These are phyloP conservation scores for Apogon talboti DNA, from an alignment of 2,797 vertebrate genomes.

Conservation along the genomic window DNA sequence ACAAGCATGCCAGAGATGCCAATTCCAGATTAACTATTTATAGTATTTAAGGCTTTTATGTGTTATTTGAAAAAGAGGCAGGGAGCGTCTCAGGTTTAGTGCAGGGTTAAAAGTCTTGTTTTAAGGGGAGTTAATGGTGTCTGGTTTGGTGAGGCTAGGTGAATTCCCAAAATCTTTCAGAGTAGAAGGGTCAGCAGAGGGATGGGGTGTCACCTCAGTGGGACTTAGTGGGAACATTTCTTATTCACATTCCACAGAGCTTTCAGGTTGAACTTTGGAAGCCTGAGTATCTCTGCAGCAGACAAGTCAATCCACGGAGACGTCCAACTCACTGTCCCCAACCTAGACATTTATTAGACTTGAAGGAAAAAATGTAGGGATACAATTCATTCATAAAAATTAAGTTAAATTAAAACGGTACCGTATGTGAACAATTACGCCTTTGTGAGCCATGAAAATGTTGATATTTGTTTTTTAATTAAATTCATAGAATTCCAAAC, in stretches of 20 bases:
- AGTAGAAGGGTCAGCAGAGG: slow-evolving; percentile 35
- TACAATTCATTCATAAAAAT: too few species aligned
- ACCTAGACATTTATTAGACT: too few species aligned
- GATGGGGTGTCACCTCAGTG: slow-evolving; percentile 40
- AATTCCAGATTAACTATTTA: slow-evolving; percentile 52
- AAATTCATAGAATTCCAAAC: too few species aligned
- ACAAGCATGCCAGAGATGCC: slow-evolving; percentile 65
- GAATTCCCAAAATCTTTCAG: slow-evolving; percentile 21
- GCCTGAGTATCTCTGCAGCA: slow-evolving; percentile 14
- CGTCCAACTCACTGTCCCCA: too few species aligned
- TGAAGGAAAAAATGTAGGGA: too few species aligned
- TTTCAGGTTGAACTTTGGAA: slow-evolving; percentile 8
- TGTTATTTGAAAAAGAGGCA: slow-evolving; percentile 37
- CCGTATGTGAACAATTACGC: too few species aligned
- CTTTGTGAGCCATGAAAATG: too few species aligned
- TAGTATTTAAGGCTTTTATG: slow-evolving; percentile 32
- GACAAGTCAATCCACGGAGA: background rate
- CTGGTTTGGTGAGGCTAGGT: slow-evolving; percentile 36
- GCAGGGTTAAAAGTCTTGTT: slow-evolving; percentile 21
- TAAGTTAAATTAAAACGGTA: too few species aligned
- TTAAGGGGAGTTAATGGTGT: slow-evolving; percentile 42
- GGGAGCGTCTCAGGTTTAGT: slow-evolving; percentile 16
- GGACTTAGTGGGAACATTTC: slow-evolving; percentile 25
- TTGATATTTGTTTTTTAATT: too few species aligned
- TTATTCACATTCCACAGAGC: slow-evolving; percentile 33